A percentile compares a stretch with the other conserved stretches of the same genome.
Evolutionary conservation across 2,113 vertebrate genomes (phyloP).

Genomic region (Ctenodactylus gundi): DNA sequence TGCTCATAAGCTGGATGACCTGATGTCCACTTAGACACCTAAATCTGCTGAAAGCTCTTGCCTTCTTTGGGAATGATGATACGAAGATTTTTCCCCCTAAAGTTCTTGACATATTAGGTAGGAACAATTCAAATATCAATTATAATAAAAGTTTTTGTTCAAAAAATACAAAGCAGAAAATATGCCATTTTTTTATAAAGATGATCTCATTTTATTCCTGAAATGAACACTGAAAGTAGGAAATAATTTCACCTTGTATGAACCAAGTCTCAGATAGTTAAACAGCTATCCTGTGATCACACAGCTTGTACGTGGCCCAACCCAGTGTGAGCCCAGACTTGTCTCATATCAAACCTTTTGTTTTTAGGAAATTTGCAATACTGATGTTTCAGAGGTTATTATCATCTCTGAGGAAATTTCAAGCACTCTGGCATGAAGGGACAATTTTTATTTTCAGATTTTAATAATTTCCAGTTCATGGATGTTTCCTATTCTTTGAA

Average conservation of each 20-base stretch:
- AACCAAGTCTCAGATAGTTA: not conserved
- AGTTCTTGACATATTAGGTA: not conserved
- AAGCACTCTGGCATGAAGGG: not conserved
- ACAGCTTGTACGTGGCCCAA: accelerated
- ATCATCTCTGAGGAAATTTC: not conserved
- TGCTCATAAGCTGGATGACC: not conserved
- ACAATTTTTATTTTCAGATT: not conserved
- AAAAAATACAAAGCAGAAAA: not conserved
- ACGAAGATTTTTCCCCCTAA: not conserved
- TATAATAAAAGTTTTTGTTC: not conserved
- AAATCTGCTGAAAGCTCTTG: not conserved
- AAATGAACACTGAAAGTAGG: not conserved
- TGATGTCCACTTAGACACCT: not conserved
- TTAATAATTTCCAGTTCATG: not conserved
- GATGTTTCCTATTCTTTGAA: not conserved
- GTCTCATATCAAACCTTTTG: not conserved
- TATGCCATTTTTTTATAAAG: not conserved
- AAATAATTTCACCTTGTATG: not conserved
- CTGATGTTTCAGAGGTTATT: not conserved
- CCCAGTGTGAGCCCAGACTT: not conserved
- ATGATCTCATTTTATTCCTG: not conserved
- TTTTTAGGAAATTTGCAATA: not conserved
- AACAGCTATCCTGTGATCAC: no score
- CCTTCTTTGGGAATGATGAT: no score
- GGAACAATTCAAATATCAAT: not conserved